A percentile compares a stretch with the other conserved stretches of the same genome.
Conservation (phyloP, 2,797 vertebrate genomes). For the Accipiter badius region DNA sequence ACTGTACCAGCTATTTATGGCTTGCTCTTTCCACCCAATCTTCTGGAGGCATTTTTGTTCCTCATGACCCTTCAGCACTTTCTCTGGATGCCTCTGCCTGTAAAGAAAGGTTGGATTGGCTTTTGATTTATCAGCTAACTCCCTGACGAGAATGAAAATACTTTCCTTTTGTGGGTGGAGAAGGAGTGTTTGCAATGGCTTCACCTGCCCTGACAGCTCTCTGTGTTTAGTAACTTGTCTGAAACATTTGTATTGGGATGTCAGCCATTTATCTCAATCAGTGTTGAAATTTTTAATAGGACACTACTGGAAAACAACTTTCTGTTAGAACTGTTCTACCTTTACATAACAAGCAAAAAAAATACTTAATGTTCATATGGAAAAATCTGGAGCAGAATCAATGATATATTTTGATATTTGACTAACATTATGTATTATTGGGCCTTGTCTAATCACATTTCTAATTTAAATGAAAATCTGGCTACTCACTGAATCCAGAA, state of each 20-base stretch:
- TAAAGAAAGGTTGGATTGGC: background rate
- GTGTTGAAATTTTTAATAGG: background rate
- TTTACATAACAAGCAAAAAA: background rate
- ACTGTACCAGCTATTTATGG: background rate
- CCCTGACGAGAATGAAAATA: background rate
- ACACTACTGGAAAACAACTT: background rate
- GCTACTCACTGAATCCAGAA: constrained; percentile 54
- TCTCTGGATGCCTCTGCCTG: background rate
- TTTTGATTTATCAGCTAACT: background rate
- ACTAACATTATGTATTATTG: constrained; percentile 12
- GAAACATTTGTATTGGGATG: background rate
- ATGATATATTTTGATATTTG: background rate
- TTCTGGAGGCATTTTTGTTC: background rate
- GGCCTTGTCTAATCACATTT: constrained; percentile 47
- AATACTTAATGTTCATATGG: background rate
- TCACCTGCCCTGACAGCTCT: background rate
- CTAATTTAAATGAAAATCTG: constrained; percentile 60
- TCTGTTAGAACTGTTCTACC: background rate
- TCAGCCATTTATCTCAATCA: background rate
- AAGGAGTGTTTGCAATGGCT: background rate
- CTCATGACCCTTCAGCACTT: background rate
- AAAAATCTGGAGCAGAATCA: background rate
- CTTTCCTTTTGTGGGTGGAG: background rate
- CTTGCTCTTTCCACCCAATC: background rate
- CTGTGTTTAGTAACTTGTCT: background rate